Base-by-base conservation (phyloP, 2,113 vertebrate species). In the Chionodraco myersi region DNA sequence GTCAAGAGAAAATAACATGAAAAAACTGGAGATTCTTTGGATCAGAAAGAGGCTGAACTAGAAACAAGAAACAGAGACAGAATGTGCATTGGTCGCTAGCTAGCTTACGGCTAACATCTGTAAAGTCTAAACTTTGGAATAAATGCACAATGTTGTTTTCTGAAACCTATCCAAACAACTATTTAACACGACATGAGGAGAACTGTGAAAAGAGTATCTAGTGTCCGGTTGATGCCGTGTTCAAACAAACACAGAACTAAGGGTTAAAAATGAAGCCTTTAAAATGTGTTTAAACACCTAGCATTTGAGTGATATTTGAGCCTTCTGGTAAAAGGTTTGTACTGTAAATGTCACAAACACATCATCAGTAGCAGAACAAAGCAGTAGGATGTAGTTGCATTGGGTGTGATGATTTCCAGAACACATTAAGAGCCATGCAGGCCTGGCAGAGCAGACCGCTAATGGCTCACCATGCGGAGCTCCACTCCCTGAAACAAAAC, bases 361-460 rank as follows among this genome's bases (percentile, higher is more conserved):
- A n/a, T 5, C 54, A 48, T 53, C 72, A 48, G 61, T 0, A 48
- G 56, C 62, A 62, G 47, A 73, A 89, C 86, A 86, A 79, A 83
- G 52, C 9, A 45, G 53, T 15, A 70, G 85, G 85, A 88, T 76
- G 83, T 63, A 0, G 57, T 76, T 85, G 76, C 26, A 77, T 66
- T 72, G 65, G 83, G 72, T 34, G 14, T 76, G 79, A 85, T 74
- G 86, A 81, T 67, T 88, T 86, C 79, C 76, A 83, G 76, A 83
- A 45, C 72, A 45, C 76, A 68, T 66, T 74, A 66, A 57, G 61
- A 23, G 62, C 71, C 73, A 11, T 2, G 53, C 56, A 21, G 78
- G 72, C 44, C 63, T 18, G 72, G 74, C 67, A 53, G 54, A 61
- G 69, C 47, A 5, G 57, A 72, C 73, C 61, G 6, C 71, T 72